Conservation (phyloP, 2,888 invertebrate species). For the Spisula solida region DNA sequence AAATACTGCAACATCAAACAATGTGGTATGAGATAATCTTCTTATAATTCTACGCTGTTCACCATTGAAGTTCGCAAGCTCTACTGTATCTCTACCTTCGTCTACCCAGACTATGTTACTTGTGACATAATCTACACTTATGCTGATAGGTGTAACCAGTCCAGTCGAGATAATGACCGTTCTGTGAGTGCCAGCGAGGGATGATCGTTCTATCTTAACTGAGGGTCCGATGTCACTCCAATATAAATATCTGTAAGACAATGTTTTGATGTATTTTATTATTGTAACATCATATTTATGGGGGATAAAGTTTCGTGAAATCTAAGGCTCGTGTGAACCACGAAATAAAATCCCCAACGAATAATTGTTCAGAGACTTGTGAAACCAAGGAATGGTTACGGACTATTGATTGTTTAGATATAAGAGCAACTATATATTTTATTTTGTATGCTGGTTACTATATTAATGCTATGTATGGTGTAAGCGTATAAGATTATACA, state of each 20-base stretch:
- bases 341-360: too few species aligned
- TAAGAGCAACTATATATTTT: too few species aligned
- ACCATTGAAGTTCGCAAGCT: slow-evolving; percentile 40
- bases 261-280: too few species aligned
- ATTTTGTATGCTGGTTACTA: too few species aligned
- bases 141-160: slow-evolving; percentile 28
- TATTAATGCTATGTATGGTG: too few species aligned
- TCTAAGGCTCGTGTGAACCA: too few species aligned
- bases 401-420: too few species aligned
- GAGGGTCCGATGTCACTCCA: slow-evolving; percentile 51
- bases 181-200: slow-evolving; percentile 32
- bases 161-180: slow-evolving; percentile 46
- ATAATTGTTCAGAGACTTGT: too few species aligned
- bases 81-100: slow-evolving; percentile 46
- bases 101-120: slow-evolving; percentile 44
- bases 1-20: slow-evolving; percentile 45
- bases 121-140: slow-evolving; percentile 37
- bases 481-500: too few species aligned
- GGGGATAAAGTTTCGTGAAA: too few species aligned
- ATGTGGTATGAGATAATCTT: slow-evolving; percentile 25
- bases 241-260: slow-evolving; percentile 32
- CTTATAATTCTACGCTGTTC: slow-evolving; percentile 30
- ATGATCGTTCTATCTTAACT: slow-evolving; percentile 48
- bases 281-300: too few species aligned
- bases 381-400: too few species aligned